Evolutionary conservation across 1,140 invertebrate genomes (phyloP), one percentile per base, ranked within the genome.

Genomic region (Heliothis virescens): DNA sequence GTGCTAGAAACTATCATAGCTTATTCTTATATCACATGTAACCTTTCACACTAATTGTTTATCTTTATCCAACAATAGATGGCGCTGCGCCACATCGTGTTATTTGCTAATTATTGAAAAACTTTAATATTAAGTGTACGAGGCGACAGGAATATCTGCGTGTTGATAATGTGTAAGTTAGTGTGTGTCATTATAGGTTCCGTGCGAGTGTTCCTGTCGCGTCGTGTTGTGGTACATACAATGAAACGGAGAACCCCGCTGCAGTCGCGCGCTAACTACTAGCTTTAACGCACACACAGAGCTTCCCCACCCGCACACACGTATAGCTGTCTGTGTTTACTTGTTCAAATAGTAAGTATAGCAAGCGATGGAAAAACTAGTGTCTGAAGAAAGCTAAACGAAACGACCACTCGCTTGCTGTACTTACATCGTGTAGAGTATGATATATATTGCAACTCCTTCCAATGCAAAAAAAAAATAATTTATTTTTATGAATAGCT

Each of bases 401-500:
- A 26, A 26, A 7, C 34, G 9, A 9, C 9, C 34, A 9, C 34
- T 41, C 5, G 34, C 5, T 7, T 41, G 34, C 34, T 41, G 9
- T 41, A 9, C 5, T 41, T 41, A 60, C 57, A 29, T 11, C 11
- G 5, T 16, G 1, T 60, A 12, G 2, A 15, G 21, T 62, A 67
- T 48, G 10, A 18, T 67, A 48, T 67, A 13, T 67, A 16, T 15
- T 1, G 41, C 15, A 47, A 65, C n/a, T 65, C 41, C 63, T 67
- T 67, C 63, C 63, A 67, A 67, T n/a, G 16, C 34, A 67, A 48
- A 67, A 41, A 47, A 57, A 18, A 57, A 4, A 41, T 18, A 48
- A 48, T 48, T 65, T 65, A 48, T 67, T 63, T 63, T 63, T 18
- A 67, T 50, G 57, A 60, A 67, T 16, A 67, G 18, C 47, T 67